Conservation (phyloP, 2,888 invertebrate genomes). For the Rhingia rostrata region DNA sequence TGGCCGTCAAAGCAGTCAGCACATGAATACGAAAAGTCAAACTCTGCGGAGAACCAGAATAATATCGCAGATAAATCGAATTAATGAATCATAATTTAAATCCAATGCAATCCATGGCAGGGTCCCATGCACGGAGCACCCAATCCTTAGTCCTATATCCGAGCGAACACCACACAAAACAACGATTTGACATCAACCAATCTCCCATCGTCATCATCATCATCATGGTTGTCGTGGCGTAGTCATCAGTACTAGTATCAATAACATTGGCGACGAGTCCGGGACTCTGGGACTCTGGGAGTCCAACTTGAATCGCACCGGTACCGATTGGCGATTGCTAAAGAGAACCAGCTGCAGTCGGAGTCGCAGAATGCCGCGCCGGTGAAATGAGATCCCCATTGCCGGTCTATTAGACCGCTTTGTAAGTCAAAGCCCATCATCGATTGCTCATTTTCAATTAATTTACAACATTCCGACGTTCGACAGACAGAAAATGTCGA, state of each 20-base stretch:
- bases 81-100: conserved; percentile 74
- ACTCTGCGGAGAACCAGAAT: conserved; percentile 38
- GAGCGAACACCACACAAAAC: conserved; percentile 56
- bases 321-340: conserved; percentile 32
- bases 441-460: conserved; percentile 74
- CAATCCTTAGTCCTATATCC: conserved; percentile 46
- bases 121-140: conserved; percentile 23
- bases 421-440: conserved; percentile 61
- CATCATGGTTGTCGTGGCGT: conserved; percentile 26
- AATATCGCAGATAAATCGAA: conserved; percentile 72
- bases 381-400: conserved; percentile 47
- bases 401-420: conserved; percentile 71
- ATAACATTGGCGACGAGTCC: conserved; percentile 61
- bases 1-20: not conserved
- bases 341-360: conserved; percentile 56
- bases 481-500: conserved; percentile 72
- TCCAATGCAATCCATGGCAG: conserved; percentile 61
- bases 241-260: conserved; percentile 53
- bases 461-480: conserved; percentile 74
- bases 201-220: conserved; percentile 65
- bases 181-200: conserved; percentile 71
- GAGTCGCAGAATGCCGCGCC: conserved; percentile 24
- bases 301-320: not conserved
- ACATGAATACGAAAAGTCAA: conserved; percentile 3
- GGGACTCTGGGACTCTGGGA: conserved; percentile 7